phyloP scores from a whole-genome alignment of 2,888 invertebrate species.

The Protonemura montana region DNA sequence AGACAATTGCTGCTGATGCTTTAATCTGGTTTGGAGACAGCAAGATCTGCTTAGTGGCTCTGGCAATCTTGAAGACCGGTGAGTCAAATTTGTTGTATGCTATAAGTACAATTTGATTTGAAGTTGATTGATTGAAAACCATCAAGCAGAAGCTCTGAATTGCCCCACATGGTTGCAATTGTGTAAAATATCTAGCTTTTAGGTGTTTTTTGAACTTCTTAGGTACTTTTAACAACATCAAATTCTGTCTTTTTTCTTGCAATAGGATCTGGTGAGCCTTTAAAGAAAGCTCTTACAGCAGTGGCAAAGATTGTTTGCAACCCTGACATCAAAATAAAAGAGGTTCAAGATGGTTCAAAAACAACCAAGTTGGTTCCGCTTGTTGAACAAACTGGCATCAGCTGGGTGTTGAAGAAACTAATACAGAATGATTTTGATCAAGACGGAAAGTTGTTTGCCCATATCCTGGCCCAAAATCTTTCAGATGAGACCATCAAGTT shows the following conservation, averaged over 20 bases:
- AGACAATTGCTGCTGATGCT: conserved; percentile 66
- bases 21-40: conserved; percentile 74
- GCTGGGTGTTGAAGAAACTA: conserved; percentile 79
- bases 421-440: conserved; percentile 69
- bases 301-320: conserved; percentile 51
- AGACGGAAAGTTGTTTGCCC: conserved; percentile 53
- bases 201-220: background rate
- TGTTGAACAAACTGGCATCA: conserved; percentile 78
- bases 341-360: conserved; percentile 54
- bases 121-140: no score
- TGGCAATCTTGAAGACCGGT: conserved; percentile 74
- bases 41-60: conserved; percentile 72
- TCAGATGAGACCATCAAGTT: conserved; percentile 63
- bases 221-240: no score
- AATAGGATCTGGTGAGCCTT: conserved; percentile 57
- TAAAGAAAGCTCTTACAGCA: conserved; percentile 59
- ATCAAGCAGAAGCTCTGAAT: no score
- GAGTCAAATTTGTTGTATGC: no score
- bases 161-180: no score
- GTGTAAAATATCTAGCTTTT: no score
- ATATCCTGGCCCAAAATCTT: conserved; percentile 63
- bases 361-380: conserved; percentile 60
- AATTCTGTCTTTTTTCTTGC: no score
- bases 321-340: conserved; percentile 56
- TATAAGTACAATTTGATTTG: no score